These are phyloP conservation scores for Peromyscus melanophrys DNA, from an alignment of 2,797 vertebrate genomes.

Conservation along the genomic window DNA sequence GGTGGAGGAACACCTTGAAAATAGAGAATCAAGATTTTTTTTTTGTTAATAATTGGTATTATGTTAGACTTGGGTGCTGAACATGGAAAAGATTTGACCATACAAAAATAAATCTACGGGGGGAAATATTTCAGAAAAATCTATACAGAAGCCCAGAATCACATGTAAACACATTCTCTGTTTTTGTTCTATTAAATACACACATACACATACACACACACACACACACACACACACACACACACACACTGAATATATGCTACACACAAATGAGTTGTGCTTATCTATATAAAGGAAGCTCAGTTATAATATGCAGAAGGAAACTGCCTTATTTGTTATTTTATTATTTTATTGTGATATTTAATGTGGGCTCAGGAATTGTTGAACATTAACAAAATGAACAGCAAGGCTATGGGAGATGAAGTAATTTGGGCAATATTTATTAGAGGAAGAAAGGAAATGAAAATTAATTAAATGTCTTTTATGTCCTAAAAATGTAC, in stretches of 20 bases:
- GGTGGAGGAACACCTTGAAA: background rate
- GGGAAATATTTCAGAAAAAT: slow-evolving; percentile 41
- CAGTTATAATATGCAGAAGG: background rate
- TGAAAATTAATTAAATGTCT: background rate
- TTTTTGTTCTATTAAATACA: background rate
- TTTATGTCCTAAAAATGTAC: slow-evolving; percentile 22
- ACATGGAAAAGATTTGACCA: background rate
- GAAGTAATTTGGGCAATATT: slow-evolving; percentile 29
- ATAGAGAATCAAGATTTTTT: background rate
- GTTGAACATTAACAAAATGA: background rate
- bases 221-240: background rate
- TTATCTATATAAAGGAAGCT: background rate
- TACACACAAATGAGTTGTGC: background rate
- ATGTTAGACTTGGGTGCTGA: background rate
- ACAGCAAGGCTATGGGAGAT: background rate
- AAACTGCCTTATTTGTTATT: background rate
- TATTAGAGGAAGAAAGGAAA: slow-evolving; percentile 32
- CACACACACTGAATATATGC: background rate
- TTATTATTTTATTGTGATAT: background rate
- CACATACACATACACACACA: background rate
- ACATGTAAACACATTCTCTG: background rate
- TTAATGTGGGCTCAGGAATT: background rate
- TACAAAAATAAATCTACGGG: background rate
- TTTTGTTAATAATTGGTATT: background rate
- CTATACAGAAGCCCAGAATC: background rate